Percentiles rank a stretch among this genome's conserved stretches.
Evolutionary conservation across 2,888 invertebrate species (phyloP).

Genomic region (Drosophila cognata): DNA sequence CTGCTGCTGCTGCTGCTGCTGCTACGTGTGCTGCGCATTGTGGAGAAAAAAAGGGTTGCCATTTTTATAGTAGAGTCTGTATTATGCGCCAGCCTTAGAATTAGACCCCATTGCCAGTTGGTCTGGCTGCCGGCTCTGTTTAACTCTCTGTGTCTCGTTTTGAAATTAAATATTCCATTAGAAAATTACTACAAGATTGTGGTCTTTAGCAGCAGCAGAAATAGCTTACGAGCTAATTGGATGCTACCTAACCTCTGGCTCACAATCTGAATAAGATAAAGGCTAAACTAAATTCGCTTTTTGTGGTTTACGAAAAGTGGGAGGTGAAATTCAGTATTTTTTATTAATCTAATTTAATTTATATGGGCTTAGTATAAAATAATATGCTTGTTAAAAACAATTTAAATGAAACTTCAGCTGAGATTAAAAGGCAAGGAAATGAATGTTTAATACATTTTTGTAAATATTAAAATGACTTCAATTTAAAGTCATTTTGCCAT

Average conservation of each 20-base stretch:
- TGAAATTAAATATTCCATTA: constrained; percentile 83
- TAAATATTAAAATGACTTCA: constrained; percentile 11
- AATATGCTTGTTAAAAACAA: neutral
- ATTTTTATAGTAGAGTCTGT: constrained; percentile 65
- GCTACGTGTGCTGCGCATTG: constrained; percentile 36
- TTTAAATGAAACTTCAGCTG: neutral
- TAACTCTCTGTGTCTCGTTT: constrained; percentile 66
- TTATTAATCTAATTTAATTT: neutral
- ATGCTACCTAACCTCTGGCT: constrained; percentile 39
- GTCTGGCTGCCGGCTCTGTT: constrained; percentile 37
- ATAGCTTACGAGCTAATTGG: constrained; percentile 59
- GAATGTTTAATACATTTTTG: neutral
- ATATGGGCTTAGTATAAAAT: neutral
- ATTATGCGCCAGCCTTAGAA: constrained; percentile 40
- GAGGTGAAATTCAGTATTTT: neutral
- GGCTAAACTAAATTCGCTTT: constrained; percentile 55
- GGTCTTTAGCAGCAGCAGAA: constrained; percentile 60
- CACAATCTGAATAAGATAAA: constrained; percentile 14
- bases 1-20: constrained; percentile 28
- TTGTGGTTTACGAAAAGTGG: constrained; percentile 31
- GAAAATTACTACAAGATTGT: constrained; percentile 83
- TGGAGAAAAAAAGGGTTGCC: constrained; percentile 66
- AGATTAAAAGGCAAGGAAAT: neutral
- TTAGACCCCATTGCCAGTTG: constrained; percentile 24
- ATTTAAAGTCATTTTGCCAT: neutral